phyloP scores from a whole-genome alignment of 2,113 vertebrate genomes.

The Plecturocebus donacophilus region DNA sequence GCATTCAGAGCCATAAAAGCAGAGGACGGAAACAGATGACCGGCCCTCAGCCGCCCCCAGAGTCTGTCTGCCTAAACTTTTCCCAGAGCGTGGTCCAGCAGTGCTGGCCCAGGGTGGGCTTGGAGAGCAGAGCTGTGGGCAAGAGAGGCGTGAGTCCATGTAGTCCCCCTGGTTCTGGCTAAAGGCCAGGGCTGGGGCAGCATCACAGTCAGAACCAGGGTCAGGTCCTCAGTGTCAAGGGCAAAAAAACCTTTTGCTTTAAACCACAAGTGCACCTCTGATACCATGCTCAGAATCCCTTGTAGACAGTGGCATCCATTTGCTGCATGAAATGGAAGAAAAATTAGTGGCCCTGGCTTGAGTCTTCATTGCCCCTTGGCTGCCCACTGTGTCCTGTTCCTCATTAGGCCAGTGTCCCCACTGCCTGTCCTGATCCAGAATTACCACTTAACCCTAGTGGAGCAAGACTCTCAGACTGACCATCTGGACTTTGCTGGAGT shows the following conservation, averaged over 20 bases:
- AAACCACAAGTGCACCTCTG: not conserved
- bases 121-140: not conserved
- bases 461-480: not conserved
- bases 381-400: not conserved
- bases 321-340: not conserved
- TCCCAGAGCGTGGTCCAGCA: not conserved
- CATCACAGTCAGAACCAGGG: not conserved
- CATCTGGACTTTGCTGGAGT: not conserved
- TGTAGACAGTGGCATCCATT: rapidly evolving
- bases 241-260: not conserved
- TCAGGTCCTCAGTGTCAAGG: not conserved
- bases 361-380: not conserved
- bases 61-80: not conserved
- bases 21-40: slow-evolving; percentile 43
- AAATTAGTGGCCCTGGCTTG: not conserved
- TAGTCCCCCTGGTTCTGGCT: not conserved
- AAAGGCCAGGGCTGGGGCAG: not conserved
- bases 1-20: slow-evolving; percentile 14
- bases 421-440: not conserved
- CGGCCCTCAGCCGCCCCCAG: not conserved
- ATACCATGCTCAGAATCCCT: not conserved
- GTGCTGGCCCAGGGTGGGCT: not conserved
- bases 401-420: not conserved
- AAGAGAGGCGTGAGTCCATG: rapidly evolving
- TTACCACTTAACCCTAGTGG: not conserved